Evolutionary conservation across 2,888 invertebrate genomes (phyloP), one percentile per base, ranked within the genome.

Genomic region (Nineta flava): DNA sequence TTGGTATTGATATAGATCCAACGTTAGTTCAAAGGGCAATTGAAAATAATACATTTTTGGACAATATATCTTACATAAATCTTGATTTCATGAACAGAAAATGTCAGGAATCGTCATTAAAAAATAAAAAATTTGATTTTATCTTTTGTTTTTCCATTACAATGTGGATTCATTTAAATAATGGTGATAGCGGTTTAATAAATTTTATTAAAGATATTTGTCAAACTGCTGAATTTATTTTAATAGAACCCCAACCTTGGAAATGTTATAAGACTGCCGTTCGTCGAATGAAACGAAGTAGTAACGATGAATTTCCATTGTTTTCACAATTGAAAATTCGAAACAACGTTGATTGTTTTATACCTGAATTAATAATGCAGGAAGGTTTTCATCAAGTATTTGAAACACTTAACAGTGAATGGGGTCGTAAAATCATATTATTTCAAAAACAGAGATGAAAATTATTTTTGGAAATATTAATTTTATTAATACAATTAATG

Each of bases 141-240:
- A 72, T 76, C 46, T 86, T 85, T 63, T 84, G 85, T 61, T 87
- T 90, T 62, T 88, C 90, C 9, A 76, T 87, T 31, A 85, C 87
- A 15, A 87, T 91, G 87, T 91, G 91, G 91, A 85, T 91, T 59
- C 91, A 91, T 66, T 63, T 91, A 19, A 90, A 91, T 64, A 72
- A 83, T 65, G 85, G 87, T 6, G 91, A 91, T 68, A 64, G 67
- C 5, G 87, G 86, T 0, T 65, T 91, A 35, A 58, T 69, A 49
- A 56, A 64, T 3, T 86, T 87, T 63, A 65, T 91, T 2, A 60
- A 65, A 16, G 73, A 71, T 47, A 62, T 83, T 6, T 74, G 76
- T 51, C 56, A 61, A 7, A 59, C 72, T 19, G 67, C 79, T 5
- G 68, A 72, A 41, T 67, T 77, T 48, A 64, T 88, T 9, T 70